Base-by-base conservation (phyloP, 2,797 vertebrate species). In the Sebastes minor region DNA sequence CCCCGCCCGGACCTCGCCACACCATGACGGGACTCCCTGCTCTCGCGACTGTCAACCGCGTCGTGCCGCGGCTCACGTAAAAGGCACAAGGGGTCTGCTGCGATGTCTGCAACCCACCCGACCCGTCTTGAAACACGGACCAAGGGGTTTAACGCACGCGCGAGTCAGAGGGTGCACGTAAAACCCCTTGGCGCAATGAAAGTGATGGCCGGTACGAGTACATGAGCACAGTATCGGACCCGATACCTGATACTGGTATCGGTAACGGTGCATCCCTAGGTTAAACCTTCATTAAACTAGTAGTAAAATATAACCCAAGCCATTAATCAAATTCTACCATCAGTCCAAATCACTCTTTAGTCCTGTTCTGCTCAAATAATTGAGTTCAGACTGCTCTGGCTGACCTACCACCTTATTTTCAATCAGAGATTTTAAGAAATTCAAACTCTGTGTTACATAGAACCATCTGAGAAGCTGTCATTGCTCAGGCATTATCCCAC, bases 51-150 rank as follows among this genome's bases (percentile, higher is more conserved):
- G 38, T 42, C 13, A 42, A 42, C 13, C 38, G 2, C 2, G 38
- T 42, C 5, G 13, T 42, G 38, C 38, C 13, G 13, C 13, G 13
- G 38, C 38, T 0, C 38, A 14, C 0, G 5, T 14, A 42, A 42
- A 42, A 42, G 13, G 38, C 0, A 0, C 13, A 0, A 42, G 38
- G 13, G 13, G 38, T 0, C 5, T 42, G 38, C 38, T 42, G 38
- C 38, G 13, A 42, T 42, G 38, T 42, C 38, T 42, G 38, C 38
- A 0, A 42, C 38, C 38, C 38, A 14, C 38, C 38, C 13, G 38
- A 42, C 13, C 13, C 38, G 13, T 14, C 38, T 42, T 42, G 38
- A 42, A 14, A 42, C 38, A 42, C 5, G 13, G 38, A 42, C 0
- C 5, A 42, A 42, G 0, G 38, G 38, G 38, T 42, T 14, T 42